Percentiles rank a stretch among this genome's conserved stretches.
Conservation (phyloP, 2,888 invertebrate species). For the Tryphoninae sp. region DNA sequence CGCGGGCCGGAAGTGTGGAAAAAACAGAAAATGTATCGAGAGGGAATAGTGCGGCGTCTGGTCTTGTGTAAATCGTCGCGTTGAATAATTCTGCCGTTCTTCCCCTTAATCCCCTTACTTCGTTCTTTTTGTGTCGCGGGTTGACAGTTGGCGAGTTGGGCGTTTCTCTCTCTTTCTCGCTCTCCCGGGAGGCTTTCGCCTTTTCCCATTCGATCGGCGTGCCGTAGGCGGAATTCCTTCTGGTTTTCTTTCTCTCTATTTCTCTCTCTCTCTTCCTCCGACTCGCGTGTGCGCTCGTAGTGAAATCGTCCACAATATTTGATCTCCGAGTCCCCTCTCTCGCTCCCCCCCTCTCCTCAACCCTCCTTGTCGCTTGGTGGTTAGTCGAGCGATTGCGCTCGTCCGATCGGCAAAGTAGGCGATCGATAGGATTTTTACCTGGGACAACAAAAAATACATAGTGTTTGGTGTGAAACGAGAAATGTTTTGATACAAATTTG, state of each 20-base stretch:
- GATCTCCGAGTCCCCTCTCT: slow-evolving; percentile 7
- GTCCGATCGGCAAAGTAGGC: no score
- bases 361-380: no score
- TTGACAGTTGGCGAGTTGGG: slow-evolving; percentile 65
- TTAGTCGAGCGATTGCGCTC: no score
- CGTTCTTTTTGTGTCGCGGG: neutral
- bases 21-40: neutral
- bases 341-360: neutral
- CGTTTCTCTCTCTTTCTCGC: slow-evolving; percentile 47
- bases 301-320: slow-evolving; percentile 55
- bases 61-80: slow-evolving; percentile 7
- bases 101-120: neutral
- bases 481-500: neutral
- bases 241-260: slow-evolving; percentile 45
- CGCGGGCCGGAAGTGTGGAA: neutral
- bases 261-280: slow-evolving; percentile 24
- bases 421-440: no score
- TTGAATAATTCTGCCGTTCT: neutral
- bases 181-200: slow-evolving; percentile 38
- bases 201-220: slow-evolving; percentile 40
- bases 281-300: slow-evolving; percentile 42
- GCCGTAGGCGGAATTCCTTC: slow-evolving; percentile 46
- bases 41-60: slow-evolving; percentile 24
- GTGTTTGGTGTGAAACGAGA: neutral
- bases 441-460: no score